A percentile compares a stretch with the other conserved stretches of the same genome.
These are phyloP conservation scores for Oncorhynchus clarkii DNA, from an alignment of 2,113 vertebrate genomes.

Conservation along the genomic window DNA sequence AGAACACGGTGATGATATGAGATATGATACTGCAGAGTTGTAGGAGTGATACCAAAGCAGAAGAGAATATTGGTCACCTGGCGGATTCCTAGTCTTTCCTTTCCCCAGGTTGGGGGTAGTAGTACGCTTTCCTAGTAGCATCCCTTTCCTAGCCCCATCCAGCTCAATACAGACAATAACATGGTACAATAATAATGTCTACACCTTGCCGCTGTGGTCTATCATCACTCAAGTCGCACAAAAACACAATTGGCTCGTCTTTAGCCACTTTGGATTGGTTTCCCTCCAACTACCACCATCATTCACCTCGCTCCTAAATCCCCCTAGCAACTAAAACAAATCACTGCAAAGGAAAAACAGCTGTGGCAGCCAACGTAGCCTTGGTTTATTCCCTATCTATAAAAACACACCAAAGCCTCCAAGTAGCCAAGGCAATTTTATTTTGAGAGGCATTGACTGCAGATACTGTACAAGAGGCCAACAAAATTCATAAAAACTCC, in stretches of 20 bases:
- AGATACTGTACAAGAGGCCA: constrained; percentile 23
- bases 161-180: neutral
- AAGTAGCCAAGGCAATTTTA: neutral
- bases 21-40: constrained; percentile 34
- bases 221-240: constrained; percentile 33
- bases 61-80: constrained; percentile 46
- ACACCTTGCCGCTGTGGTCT: constrained; percentile 12
- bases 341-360: neutral
- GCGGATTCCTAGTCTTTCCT: constrained; percentile 48
- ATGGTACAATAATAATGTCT: constrained; percentile 16
- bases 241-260: constrained; percentile 29
- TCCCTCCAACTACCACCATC: neutral
- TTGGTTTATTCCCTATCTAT: neutral
- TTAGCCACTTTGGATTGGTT: neutral
- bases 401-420: neutral
- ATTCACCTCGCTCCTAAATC: too few species aligned
- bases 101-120: neutral
- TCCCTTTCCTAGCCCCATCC: neutral
- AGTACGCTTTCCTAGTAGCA: neutral
- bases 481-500: neutral
- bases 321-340: neutral
- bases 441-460: constrained; percentile 22
- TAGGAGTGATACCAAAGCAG: constrained; percentile 49
- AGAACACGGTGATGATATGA: constrained; percentile 16
- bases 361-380: neutral